Evolutionary conservation across 2,113 vertebrate genomes (phyloP), one percentile per base, ranked within the genome.

Genomic region (Bujurquina vittata): DNA sequence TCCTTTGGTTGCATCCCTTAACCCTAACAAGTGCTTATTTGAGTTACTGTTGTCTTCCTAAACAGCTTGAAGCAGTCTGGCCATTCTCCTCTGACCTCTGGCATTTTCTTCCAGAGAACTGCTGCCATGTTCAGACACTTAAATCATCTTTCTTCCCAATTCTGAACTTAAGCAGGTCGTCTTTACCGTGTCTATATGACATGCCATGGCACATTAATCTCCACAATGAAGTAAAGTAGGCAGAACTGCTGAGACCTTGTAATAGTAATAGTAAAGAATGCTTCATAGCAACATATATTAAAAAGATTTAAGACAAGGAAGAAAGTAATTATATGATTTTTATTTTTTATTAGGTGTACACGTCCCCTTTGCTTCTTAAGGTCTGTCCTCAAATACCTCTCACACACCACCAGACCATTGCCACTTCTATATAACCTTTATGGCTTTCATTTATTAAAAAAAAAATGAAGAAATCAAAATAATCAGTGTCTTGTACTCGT

Each of bases 401-500:
- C 37, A 2, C 77, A 90, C 84, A 79, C 83, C 75, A 78, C 43
- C 84, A 88, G 57, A 84, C 75, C 77, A 81, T 46, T 65, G 52
- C 77, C 73, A 83, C 63, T 63, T 82, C 65, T 69, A 46, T 85
- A 79, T 88, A 61, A 91, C 76, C 77, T 77, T 84, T 91, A 92
- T 93, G 90, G 90, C 91, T 93, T 93, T 90, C 81, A 89, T 86
- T 87, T 78, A 88, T 87, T 52, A 89, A 90, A 89, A 55, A 82
- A 81, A 88, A 84, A 72, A 40, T 26, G 18, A 80, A 77, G 87
- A 88, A 91, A 77, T 63, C 26, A 85, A 78, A 89, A 84, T 78
- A 73, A 76, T 90, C 85, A 82, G 80, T 87, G 80, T 89, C 61
- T 90, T 75, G 58, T 80, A 85, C 72, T 85, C 74, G 12, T 61